Percentiles rank a stretch among this genome's conserved stretches.
Conservation (phyloP, 2,888 invertebrate genomes). For the Tyria jacobaeae region DNA sequence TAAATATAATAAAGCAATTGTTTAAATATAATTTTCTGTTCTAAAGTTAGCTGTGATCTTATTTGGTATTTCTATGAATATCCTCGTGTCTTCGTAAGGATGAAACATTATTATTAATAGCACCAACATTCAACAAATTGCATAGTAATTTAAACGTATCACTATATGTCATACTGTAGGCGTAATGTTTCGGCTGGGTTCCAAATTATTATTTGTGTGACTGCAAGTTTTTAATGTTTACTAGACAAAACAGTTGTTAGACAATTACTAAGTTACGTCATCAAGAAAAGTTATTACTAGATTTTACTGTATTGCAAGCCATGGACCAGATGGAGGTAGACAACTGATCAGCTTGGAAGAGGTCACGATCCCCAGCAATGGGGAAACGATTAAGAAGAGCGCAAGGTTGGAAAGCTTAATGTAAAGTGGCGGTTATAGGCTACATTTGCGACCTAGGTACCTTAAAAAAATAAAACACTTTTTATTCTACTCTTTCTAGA, state of each 20-base stretch:
- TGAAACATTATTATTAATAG: slow-evolving; percentile 28
- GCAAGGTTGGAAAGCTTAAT: no score
- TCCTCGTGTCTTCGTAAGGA: slow-evolving; percentile 25
- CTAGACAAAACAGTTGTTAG: neutral
- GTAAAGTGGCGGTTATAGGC: no score
- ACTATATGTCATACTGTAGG: neutral
- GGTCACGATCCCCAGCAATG: no score
- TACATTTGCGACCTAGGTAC: no score
- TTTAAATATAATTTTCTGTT: slow-evolving; percentile 33
- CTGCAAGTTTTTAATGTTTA: neutral
- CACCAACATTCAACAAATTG: slow-evolving; percentile 3
- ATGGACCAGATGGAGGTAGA: no score
- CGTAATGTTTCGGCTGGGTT: slow-evolving; percentile 1
- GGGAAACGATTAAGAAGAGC: no score
- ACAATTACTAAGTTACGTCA: neutral
- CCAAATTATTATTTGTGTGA: slow-evolving; percentile 12
- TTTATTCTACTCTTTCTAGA: no score
- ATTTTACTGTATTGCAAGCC: neutral
- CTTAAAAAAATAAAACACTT: no score
- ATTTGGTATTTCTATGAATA: slow-evolving; percentile 28
- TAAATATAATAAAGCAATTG: no score
- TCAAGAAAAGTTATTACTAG: neutral
- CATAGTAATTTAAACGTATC: slow-evolving; percentile 13
- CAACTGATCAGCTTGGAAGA: no score
- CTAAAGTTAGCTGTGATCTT: slow-evolving; percentile 19